Conservation (phyloP, 30 jellyfish, hydroid and myxozoan species). For the Turritopsis dohrnii region DNA sequence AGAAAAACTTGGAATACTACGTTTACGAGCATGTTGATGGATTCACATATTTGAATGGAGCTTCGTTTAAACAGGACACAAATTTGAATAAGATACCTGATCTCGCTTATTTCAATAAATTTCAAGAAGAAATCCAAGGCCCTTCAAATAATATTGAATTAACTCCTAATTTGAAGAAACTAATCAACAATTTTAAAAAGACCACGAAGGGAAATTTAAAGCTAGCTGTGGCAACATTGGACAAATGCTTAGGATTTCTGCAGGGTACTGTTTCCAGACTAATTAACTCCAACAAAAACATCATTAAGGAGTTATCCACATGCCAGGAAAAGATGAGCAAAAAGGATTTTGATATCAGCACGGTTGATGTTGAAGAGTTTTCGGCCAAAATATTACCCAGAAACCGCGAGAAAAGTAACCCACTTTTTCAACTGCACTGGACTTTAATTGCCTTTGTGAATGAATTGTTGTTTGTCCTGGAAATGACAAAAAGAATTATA, state of each 20-base stretch:
- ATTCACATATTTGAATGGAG: not conserved
- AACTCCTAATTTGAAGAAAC: not conserved
- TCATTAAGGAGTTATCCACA: not conserved
- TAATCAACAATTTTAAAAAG: not conserved
- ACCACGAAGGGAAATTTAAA: not conserved
- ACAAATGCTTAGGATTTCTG: not conserved
- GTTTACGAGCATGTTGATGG: not conserved
- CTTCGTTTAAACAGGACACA: constrained; percentile 6
- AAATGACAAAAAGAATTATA: not conserved
- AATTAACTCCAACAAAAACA: not conserved
- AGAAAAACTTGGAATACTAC: not conserved
- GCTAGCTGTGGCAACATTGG: not conserved
- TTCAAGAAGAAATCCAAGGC: not conserved
- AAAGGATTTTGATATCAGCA: not conserved
- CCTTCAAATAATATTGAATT: not conserved
- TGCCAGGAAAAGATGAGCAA: not conserved
- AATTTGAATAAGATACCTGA: not conserved
- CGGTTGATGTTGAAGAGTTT: not conserved
- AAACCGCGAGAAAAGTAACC: not conserved
- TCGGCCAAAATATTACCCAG: not conserved
- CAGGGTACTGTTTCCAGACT: not conserved
- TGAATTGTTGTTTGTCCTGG: not conserved
- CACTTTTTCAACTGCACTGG: not conserved
- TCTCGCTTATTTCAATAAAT: constrained; percentile 1
- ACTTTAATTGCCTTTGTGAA: not conserved